Evolutionary conservation across 2,888 invertebrate genomes (phyloP).

Genomic region (Arctia plantaginis): DNA sequence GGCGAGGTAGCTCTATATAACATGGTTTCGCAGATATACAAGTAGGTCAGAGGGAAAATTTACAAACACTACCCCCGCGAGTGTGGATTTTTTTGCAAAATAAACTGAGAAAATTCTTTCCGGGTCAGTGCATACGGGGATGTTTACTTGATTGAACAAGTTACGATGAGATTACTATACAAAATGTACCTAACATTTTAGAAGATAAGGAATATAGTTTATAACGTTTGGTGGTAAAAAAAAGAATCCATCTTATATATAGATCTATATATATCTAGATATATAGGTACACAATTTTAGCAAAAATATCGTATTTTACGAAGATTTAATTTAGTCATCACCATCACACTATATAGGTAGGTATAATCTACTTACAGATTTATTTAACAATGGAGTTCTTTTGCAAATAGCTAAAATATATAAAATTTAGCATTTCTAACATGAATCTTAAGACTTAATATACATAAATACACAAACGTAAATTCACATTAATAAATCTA

Average conservation of each 20-base stretch:
- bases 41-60: constrained; percentile 86
- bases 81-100: constrained; percentile 78
- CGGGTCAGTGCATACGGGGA: constrained; percentile 80
- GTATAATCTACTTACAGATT: neutral
- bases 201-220: constrained; percentile 44
- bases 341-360: no score
- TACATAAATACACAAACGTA: neutral
- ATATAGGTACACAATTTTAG: no score
- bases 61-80: constrained; percentile 81
- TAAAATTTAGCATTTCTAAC: no score
- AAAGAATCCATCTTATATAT: constrained; percentile 9
- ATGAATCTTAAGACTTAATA: no score
- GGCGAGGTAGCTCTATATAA: constrained; percentile 64
- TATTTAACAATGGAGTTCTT: no score
- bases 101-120: constrained; percentile 76
- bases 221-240: constrained; percentile 35
- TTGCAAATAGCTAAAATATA: no score
- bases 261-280: no score
- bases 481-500: neutral
- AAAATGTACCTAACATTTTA: constrained; percentile 34
- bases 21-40: constrained; percentile 77
- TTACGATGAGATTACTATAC: constrained; percentile 44
- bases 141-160: constrained; percentile 70
- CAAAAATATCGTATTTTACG: neutral
- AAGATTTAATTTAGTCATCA: no score